Evolutionary conservation across 2,888 invertebrate genomes (phyloP).

Genomic region (Aleiodes testaceus): DNA sequence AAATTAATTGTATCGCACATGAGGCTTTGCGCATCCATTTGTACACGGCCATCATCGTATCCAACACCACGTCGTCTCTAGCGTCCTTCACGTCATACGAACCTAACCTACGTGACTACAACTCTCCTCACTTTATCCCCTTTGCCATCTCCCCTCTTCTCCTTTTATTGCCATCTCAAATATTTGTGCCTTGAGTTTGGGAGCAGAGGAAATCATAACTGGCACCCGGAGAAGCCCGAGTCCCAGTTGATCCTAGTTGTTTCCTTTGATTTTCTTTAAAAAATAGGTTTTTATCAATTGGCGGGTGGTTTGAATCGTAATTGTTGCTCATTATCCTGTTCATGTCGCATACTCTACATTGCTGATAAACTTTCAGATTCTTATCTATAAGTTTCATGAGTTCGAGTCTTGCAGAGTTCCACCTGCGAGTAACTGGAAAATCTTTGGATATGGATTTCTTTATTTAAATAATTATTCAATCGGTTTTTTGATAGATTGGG

Average conservation of each 20-base stretch:
- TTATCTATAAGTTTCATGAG: slow-evolving; percentile 3
- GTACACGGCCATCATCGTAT: slow-evolving; percentile 35
- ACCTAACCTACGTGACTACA: slow-evolving; percentile 25
- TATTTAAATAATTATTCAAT: background rate
- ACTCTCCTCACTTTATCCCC: slow-evolving; percentile 13
- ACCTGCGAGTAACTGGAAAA: slow-evolving; percentile 1
- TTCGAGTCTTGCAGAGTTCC: background rate
- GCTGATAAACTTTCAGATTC: slow-evolving; percentile 5
- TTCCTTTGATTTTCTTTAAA: background rate
- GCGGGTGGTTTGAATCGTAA: slow-evolving; percentile 7
- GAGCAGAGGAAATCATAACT: background rate
- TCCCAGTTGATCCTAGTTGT: background rate
- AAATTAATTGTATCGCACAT: slow-evolving; percentile 44
- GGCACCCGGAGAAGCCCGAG: too few relatives aligned
- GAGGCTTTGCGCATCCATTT: slow-evolving; percentile 44
- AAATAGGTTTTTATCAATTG: background rate
- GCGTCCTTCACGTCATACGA: slow-evolving; percentile 30
- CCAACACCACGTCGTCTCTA: slow-evolving; percentile 33
- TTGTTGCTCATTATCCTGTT: slow-evolving; percentile 16
- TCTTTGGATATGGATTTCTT: background rate
- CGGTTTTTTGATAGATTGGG: background rate
- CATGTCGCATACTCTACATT: background rate
- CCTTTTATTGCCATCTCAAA: slow-evolving; percentile 17
- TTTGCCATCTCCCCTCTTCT: slow-evolving; percentile 4
- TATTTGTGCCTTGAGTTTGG: background rate